Base-by-base conservation (phyloP, 2,797 vertebrate genomes). In the Enteromius anoplus region DNA sequence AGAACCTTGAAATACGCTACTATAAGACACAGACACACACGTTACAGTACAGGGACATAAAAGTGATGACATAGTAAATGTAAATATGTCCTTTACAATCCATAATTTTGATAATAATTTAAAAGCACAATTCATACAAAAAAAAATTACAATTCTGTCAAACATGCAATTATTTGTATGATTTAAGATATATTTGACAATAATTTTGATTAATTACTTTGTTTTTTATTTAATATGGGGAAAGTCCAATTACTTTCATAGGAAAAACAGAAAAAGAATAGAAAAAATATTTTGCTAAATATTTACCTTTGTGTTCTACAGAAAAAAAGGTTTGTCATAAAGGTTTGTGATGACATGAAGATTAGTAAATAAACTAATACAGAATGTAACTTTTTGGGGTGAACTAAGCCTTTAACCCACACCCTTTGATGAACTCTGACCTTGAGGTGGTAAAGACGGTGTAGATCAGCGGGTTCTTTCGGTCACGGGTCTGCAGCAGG, bases 361-460 rank as follows among this genome's bases (percentile, higher is more conserved):
- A 14, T 60, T 42, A 19, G 53, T 19, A 19, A 60, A 40, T 26
- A 42, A 60, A 40, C 34, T 9, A 26, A 10, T 60, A 17, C 11
- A 32, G 17, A 73, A 10, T 17, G 9, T 5, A 5, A 10, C 51
- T 58, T 40, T 34, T 26, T 64, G 23, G 23, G 5, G n/a, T 29
- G 40, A 77, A 40, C 17, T n/a, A 64, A 64, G 40, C 19, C 60
- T 34, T 78, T n/a, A 45, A 23, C 71, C 62, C 45, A 86, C 75
- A 69, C 45, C 53, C 60, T 65, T 49, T 65, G 23, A 73, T 73
- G 81, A 78, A 85, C 82, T 92, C 95, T 91, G 83, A 99, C 98
- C 98, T 99, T 93, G 98, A 97, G 42, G 97, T 98, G 40, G 97
- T 96, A 91, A 99, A 99, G 91, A 98, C 89, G 0, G 97, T 94